phyloP scores from a whole-genome alignment of 2,888 invertebrate genomes.

The Caenorhabditis drosophilae region DNA sequence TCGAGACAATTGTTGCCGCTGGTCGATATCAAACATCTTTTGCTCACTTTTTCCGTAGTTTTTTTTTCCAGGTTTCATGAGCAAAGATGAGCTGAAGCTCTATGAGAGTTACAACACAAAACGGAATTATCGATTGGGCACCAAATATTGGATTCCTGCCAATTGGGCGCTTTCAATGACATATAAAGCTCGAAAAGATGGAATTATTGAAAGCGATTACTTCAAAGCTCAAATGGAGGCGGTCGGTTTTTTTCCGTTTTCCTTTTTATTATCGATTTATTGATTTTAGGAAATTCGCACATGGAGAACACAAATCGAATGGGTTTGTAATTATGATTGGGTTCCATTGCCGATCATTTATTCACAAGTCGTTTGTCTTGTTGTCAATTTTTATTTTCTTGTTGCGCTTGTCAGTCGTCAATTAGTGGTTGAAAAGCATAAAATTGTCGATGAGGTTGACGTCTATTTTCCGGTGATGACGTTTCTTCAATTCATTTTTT shows the following conservation, averaged over 20 bases:
- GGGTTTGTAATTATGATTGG: conserved; percentile 58
- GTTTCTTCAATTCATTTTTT: conserved; percentile 64
- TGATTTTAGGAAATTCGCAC: conserved; percentile 43
- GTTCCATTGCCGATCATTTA: conserved; percentile 50
- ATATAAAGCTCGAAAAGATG: conserved; percentile 50
- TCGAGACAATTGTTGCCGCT: conserved; percentile 50
- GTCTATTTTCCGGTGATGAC: conserved; percentile 63
- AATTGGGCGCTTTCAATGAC: conserved; percentile 55
- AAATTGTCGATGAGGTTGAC: conserved; percentile 48
- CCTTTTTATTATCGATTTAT: background rate
- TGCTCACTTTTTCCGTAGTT: too few relatives aligned
- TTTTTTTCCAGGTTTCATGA: too few relatives aligned
- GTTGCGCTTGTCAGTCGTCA: conserved; percentile 62
- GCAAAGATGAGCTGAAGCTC: conserved; percentile 42
- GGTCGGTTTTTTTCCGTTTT: conserved; percentile 5
- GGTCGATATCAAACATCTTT: too few relatives aligned
- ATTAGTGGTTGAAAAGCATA: conserved; percentile 43
- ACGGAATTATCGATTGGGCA: conserved; percentile 20
- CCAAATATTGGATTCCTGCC: conserved; percentile 54
- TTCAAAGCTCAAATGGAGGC: conserved; percentile 43
- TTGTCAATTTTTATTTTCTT: conserved; percentile 62
- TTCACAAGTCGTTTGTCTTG: conserved; percentile 54
- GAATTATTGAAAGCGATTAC: conserved; percentile 53
- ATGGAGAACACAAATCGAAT: conserved; percentile 52
- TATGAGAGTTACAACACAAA: conserved; percentile 42